Percentiles rank a stretch among this genome's conserved stretches.
Evolutionary conservation across 1,140 invertebrate genomes (phyloP).

Genomic region (Medauroidea extradentata): DNA sequence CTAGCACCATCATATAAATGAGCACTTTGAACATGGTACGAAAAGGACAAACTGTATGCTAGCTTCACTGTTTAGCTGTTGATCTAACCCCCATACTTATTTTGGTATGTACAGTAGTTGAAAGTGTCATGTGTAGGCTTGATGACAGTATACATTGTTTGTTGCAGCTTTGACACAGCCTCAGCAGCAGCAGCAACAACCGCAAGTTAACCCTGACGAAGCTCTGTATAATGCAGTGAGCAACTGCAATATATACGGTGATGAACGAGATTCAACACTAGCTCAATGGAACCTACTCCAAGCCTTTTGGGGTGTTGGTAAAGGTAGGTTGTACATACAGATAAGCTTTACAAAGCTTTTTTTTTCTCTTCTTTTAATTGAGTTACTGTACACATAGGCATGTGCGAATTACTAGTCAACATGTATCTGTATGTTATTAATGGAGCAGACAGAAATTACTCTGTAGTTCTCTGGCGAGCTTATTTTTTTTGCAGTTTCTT

Average conservation of each 20-base stretch:
- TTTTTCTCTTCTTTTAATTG: too few species aligned
- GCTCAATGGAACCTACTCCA: constrained; percentile 93
- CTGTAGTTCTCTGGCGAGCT: too few species aligned
- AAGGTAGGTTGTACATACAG: constrained; percentile 41
- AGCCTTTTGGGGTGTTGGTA: constrained; percentile 86
- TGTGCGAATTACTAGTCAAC: too few species aligned
- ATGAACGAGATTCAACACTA: constrained; percentile 86
- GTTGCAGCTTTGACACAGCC: constrained; percentile 22
- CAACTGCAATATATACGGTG: constrained; percentile 82
- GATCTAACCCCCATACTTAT: constrained; percentile 29
- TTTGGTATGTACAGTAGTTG: constrained; percentile 20
- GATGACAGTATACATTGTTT: neutral
- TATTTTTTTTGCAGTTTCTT: too few species aligned
- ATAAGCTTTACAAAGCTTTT: too few species aligned
- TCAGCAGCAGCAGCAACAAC: constrained; percentile 52
- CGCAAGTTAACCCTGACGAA: constrained; percentile 58
- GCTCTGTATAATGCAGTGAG: constrained; percentile 73
- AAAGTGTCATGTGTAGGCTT: neutral
- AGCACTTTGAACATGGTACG: too few species aligned
- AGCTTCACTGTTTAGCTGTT: too few species aligned
- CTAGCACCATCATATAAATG: too few species aligned
- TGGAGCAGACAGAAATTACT: too few species aligned
- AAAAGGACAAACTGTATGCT: too few species aligned
- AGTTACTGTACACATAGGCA: too few species aligned
- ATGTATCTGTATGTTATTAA: too few species aligned